Base-by-base conservation (phyloP, 2,888 invertebrate species). In the Muscina levida region DNA sequence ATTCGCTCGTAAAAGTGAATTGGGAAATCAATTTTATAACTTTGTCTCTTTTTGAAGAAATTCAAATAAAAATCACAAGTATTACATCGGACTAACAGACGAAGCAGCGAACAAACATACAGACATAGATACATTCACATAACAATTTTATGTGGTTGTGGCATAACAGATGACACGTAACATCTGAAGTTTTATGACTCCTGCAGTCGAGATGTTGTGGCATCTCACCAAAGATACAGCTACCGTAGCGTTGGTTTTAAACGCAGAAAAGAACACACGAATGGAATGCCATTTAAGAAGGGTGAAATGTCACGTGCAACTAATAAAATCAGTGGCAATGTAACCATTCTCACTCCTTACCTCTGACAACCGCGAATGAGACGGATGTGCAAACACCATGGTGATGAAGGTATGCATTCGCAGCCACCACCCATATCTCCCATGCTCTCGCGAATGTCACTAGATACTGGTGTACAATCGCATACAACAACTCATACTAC, bases 21-120 rank as follows among this genome's bases (percentile, higher is more conserved):
- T 71, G 66, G 66, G 42, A 73, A 80, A 80, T 73, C 66, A 80
- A 66, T 76, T 77, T 80, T 77, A 77, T 70, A 73, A 80, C 73
- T 80, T 76, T 57, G 24, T 80, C 70, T 71, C 51, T 37, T 66
- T 76, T n/a, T 56, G 13, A 15, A 67, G 17, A 31, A 67, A 67
- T 17, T 19, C 31, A 67, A n/a, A n/a, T n/a, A n/a, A n/a, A n/a
- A n/a, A n/a, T n/a, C n/a, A n/a, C n/a, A n/a, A n/a, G n/a, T n/a
- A n/a, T n/a, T n/a, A n/a, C n/a, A n/a, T n/a, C n/a, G n/a, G n/a
- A n/a, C n/a, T n/a, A n/a, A n/a, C n/a, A n/a, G n/a, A n/a, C n/a
- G n/a, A n/a, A n/a, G n/a, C n/a, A n/a, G n/a, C 3, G 5, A 22
- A 22, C 2, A 10, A 22, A 13, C 13, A 59, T 10, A 4, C 22